Evolutionary conservation across 2,797 vertebrate species (phyloP), one percentile per base, ranked within the genome.

Genomic region (Chlorospingus flavigularis): DNA sequence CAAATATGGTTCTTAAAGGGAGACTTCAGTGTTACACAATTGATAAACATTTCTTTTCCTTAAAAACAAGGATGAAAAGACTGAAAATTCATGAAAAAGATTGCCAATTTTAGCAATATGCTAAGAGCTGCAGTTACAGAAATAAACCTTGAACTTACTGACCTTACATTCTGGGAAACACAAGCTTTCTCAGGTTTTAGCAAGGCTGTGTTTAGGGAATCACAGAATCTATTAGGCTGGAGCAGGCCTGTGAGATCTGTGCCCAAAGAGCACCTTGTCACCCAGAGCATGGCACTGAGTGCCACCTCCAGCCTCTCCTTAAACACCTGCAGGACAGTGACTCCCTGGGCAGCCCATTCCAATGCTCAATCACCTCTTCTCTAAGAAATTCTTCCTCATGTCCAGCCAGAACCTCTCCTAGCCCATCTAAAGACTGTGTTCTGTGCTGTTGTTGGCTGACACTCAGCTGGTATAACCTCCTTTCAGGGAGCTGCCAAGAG

Each of bases 401-500:
- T n/a, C 30, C 30, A 53, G 9, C 18, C 30, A 13, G 30, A 76
- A 23, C 7, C 16, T 60, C 14, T 30, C 39, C n/a, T 13, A 10
- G 62, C 0, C 0, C 24, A 19, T 16, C n/a, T 37, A 24, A 12
- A n/a, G 12, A 3, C 18, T 8, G 18, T 53, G n/a, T n/a, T n/a
- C n/a, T n/a, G 30, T 20, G 30, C 51, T 53, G 3, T 13, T 53
- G 51, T 53, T 53, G 51, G 30, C 30, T 53, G 51, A 21, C 45
- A 18, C 19, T 45, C 1, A 2, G 11, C 14, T n/a, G n/a, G 18
- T n/a, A 5, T 45, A 39, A 0, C 31, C 23, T 47, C 33, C 55
- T 24, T 47, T 24, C n/a, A 51, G 62, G 18, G 37, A 43, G 37
- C 6, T 58, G 21, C 19, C 2, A 2, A 24, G 71, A 51, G 18